Conservation (phyloP, 2,888 invertebrate genomes). For the Drosophila mercatorum region DNA sequence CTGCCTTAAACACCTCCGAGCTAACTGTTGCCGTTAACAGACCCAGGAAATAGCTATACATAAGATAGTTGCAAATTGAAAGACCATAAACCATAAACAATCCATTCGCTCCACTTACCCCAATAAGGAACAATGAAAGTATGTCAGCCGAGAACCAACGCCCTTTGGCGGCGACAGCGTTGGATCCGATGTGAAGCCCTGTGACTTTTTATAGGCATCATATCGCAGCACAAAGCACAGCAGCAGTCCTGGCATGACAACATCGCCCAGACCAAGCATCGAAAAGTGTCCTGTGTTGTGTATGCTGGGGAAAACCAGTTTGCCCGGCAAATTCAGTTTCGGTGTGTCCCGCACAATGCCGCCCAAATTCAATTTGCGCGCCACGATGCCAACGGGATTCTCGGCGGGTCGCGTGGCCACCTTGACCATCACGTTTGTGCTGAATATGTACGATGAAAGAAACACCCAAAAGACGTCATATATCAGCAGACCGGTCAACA, state of each 20-base stretch:
- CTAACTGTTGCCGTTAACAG: slow-evolving; percentile 98
- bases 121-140: slow-evolving; percentile 99
- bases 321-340: slow-evolving; percentile 97
- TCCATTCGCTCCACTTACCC: slow-evolving; percentile 86
- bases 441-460: slow-evolving; percentile 99
- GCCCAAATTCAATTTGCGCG: slow-evolving; percentile 95
- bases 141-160: slow-evolving; percentile 90
- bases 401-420: slow-evolving; percentile 94
- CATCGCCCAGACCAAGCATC: slow-evolving; percentile 94
- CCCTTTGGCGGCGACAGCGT: slow-evolving; percentile 86
- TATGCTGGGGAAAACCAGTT: slow-evolving; percentile 98
- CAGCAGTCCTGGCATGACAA: slow-evolving; percentile 97
- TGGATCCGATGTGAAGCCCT: slow-evolving; percentile 86
- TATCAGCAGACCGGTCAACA: slow-evolving; percentile 95
- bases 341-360: slow-evolving; percentile 96
- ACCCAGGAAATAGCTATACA: slow-evolving; percentile 92
- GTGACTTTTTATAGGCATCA: slow-evolving; percentile 97
- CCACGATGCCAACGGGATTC: slow-evolving; percentile 96
- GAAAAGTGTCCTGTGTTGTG: slow-evolving; percentile 98
- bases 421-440: slow-evolving; percentile 99
- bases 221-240: slow-evolving; percentile 98
- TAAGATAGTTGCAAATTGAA: neutral
- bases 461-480: slow-evolving; percentile 99
- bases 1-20: slow-evolving; percentile 98
- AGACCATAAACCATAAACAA: neutral